Evolutionary conservation across 2,888 invertebrate genomes (phyloP).

Genomic region (Drosophila anceps): DNA sequence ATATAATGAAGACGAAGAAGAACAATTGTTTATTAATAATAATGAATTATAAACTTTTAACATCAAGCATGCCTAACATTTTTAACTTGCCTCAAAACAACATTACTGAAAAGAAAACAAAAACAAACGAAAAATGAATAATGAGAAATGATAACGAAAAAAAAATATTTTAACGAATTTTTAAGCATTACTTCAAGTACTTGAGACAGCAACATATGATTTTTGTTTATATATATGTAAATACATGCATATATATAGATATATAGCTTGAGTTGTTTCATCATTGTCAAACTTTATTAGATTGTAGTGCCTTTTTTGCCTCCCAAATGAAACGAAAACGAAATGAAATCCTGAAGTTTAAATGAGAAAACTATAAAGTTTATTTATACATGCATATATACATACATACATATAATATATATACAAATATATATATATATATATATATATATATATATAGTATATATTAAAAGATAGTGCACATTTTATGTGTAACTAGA

Average conservation of each 20-base stretch:
- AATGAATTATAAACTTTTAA: conserved; percentile 4
- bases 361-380: conserved; percentile 59
- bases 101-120: conserved; percentile 3
- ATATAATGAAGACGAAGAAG: background rate
- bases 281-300: conserved; percentile 76
- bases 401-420: conserved; percentile 5
- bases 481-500: conserved; percentile 52
- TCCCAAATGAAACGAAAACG: conserved; percentile 49
- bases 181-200: conserved; percentile 72
- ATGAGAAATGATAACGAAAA: conserved; percentile 8
- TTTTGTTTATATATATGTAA: conserved; percentile 18
- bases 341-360: conserved; percentile 38
- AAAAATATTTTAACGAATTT: conserved; percentile 59
- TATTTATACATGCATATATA: conserved; percentile 44
- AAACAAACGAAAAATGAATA: background rate
- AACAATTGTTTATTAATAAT: conserved; percentile 1
- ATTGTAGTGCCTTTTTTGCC: conserved; percentile 84
- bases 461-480: conserved; percentile 10
- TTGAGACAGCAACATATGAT: conserved; percentile 71
- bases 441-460: conserved; percentile 20
- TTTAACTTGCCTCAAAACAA: conserved; percentile 28
- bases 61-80: conserved; percentile 32
- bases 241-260: background rate
- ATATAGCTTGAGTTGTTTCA: conserved; percentile 25
- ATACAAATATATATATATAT: conserved; percentile 19